Percentiles rank a stretch among this genome's conserved stretches.
Evolutionary conservation across 2,113 vertebrate species (phyloP).

Genomic region (Nycticorax nycticorax): DNA sequence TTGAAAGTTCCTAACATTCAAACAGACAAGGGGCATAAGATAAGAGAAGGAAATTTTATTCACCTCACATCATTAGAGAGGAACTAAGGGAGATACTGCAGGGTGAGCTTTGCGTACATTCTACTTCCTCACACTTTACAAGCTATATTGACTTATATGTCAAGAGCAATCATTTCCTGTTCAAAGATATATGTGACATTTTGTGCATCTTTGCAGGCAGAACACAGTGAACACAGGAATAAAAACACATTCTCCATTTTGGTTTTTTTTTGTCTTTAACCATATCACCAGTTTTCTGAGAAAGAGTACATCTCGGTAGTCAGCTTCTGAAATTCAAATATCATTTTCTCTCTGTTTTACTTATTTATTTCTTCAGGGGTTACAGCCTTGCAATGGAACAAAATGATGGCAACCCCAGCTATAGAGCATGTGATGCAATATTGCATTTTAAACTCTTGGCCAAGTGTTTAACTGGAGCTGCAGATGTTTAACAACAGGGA

Average conservation of each 20-base stretch:
- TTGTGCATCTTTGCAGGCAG: not conserved
- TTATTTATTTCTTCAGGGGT: not conserved
- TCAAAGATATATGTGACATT: constrained; percentile 7
- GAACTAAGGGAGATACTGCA: not conserved
- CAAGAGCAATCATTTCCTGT: constrained; percentile 21
- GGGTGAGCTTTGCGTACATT: not conserved
- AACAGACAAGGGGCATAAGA: not conserved
- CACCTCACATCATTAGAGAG: not conserved
- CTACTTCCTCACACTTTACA: not conserved
- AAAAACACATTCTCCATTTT: not conserved
- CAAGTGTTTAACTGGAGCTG: not conserved
- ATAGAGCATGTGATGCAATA: not conserved
- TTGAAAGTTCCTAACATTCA: not conserved
- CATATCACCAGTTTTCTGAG: not conserved
- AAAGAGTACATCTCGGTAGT: not conserved
- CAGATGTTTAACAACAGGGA: not conserved
- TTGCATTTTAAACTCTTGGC: not conserved
- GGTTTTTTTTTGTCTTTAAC: not conserved
- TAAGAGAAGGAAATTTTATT: not conserved
- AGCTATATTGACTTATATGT: not conserved
- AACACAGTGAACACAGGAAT: not conserved
- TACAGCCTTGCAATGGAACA: not conserved
- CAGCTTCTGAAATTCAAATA: not conserved
- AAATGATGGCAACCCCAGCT: not conserved
- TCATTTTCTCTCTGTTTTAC: not conserved